Percentiles rank a stretch among this genome's conserved stretches.
Conservation (phyloP, 2,797 vertebrate genomes). For the Siniperca scherzeri region DNA sequence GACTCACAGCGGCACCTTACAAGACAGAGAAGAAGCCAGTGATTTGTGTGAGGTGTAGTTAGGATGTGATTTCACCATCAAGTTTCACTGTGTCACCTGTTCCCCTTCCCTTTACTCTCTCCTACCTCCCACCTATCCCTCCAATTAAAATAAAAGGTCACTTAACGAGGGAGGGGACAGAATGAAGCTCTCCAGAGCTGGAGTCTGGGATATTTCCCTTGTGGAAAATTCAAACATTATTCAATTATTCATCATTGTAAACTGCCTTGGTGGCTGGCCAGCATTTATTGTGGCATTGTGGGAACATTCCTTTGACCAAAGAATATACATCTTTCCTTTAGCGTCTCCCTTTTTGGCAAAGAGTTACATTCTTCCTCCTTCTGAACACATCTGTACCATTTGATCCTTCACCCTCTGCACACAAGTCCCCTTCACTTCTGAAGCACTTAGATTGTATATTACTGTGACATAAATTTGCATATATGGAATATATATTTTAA, state of each 20-base stretch:
- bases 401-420: conserved; percentile 53
- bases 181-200: conserved; percentile 69
- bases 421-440: conserved; percentile 74
- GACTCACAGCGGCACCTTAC: conserved; percentile 51
- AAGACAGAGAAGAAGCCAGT: conserved; percentile 43
- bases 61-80: conserved; percentile 68
- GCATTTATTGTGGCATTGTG: conserved; percentile 77
- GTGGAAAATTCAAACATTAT: conserved; percentile 58
- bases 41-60: conserved; percentile 58
- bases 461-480: conserved; percentile 88
- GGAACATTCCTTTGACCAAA: conserved; percentile 86
- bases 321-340: conserved; percentile 73
- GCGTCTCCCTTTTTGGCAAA: conserved; percentile 55
- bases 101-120: conserved; percentile 63
- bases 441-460: conserved; percentile 90
- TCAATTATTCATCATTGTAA: conserved; percentile 68
- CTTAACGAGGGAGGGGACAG: conserved; percentile 61
- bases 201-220: conserved; percentile 53
- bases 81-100: conserved; percentile 80
- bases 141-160: conserved; percentile 59
- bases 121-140: conserved; percentile 72
- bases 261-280: conserved; percentile 74
- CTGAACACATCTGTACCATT: conserved; percentile 49
- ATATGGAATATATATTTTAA: conserved; percentile 88
- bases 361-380: conserved; percentile 69